Evolutionary conservation across 92 coral and sea anemone species (phyloP), one percentile per base, ranked within the genome.

Genomic region (Porites lobata): DNA sequence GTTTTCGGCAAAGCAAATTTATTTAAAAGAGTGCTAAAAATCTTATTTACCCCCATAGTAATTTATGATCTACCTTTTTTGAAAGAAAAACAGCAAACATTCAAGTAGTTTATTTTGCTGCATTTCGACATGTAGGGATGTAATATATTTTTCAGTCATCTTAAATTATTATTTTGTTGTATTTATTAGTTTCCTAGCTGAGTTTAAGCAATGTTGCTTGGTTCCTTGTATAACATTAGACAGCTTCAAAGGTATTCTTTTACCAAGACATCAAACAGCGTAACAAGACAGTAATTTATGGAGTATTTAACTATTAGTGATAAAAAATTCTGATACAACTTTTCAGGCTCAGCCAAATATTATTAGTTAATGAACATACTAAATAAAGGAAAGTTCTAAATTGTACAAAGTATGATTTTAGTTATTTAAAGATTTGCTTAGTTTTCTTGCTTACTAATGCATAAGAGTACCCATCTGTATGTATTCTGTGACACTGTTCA

Each of bases 161-260:
- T n/a, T 76, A 76, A 76, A 51, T 76, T 76, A 76, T 76, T 56
- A 56, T 56, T 56, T 58, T 58, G 66, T 59, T 58, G 68, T 76
- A 76, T 29, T 57, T 76, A 76, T 7, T 56, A 10, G 15, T 56
- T 56, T 10, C 13, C 13, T 56, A 56, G 11, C 61, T 56, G 61
- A 56, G 15, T 51, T 53, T 74, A 74, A 19, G 63, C 78, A 74
- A 19, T 52, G 8, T 15, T 20, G 7, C 52, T 74, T 74, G 78
- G 22, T 74, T 74, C 43, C 78, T 19, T 74, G 63, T 54, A 74
- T 24, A 50, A 15, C 62, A 52, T 51, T 15, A 50, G 22, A 52
- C 59, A 22, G 15, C 8, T 19, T 50, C 56, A n/a, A 52, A 8
- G 19, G 14, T 24, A 9, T 24, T 9, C 15, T 22, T 6, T 24